These are phyloP conservation scores for Pteronotus mesoamericanus DNA, from an alignment of 2,797 vertebrate species.

Conservation along the genomic window DNA sequence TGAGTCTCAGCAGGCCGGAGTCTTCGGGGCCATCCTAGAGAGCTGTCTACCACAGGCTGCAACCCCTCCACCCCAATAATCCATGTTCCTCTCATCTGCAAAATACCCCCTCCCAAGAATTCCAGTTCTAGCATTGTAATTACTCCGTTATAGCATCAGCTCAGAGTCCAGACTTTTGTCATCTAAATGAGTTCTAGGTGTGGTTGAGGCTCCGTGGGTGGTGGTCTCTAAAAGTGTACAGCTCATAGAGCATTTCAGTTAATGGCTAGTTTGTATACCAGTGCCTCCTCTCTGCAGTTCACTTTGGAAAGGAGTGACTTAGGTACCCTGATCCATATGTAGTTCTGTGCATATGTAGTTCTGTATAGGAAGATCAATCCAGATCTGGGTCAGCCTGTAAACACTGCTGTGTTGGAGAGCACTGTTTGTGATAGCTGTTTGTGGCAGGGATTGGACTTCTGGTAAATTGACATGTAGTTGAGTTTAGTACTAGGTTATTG, in stretches of 20 bases:
- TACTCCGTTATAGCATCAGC: neutral
- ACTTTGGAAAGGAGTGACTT: neutral
- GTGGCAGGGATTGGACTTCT: neutral
- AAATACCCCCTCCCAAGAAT: neutral
- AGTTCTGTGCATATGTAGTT: neutral
- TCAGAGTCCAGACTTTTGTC: neutral
- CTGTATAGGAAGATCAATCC: neutral
- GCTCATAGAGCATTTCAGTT: neutral
- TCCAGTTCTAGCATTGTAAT: neutral
- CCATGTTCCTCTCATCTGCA: neutral
- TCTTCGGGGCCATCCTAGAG: neutral
- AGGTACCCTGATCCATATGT: neutral
- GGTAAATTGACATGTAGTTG: neutral
- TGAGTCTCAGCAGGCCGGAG: neutral
- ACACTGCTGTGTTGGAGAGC: neutral
- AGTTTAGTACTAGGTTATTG: neutral
- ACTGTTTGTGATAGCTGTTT: neutral
- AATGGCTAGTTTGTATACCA: neutral
- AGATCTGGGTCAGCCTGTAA: neutral
- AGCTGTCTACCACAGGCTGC: neutral
- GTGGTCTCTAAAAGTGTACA: neutral
- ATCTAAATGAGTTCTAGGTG: neutral
- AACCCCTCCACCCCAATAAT: neutral
- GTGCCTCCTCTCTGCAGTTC: neutral
- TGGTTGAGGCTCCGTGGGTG: neutral